Evolutionary conservation across 2,888 invertebrate genomes (phyloP), one percentile per base, ranked within the genome.

Genomic region (Volucella bombylans): DNA sequence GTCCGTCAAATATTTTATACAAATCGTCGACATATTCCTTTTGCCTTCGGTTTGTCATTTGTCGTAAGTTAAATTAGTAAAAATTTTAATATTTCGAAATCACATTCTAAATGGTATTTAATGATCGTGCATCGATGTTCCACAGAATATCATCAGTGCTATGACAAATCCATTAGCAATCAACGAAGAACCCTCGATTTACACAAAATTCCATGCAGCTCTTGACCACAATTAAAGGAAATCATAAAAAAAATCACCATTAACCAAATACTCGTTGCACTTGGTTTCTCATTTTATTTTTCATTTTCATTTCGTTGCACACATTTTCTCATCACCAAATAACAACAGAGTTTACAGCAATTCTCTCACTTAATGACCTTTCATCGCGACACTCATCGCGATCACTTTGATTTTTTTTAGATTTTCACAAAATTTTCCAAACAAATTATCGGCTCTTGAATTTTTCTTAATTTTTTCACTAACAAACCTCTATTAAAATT

Each of bases 191-290:
- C 18, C 47, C 31, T 41, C 54, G 39, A 49, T 61, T 64, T 41
- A 59, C 52, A 65, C 23, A 41, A 68, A 80, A 23, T 73, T 74
- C 68, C 47, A 43, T 74, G 38, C 38, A 23, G 55, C 18, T 52
- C 41, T 43, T 49, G 49, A 59, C 43, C 67, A 73, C 59, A 73
- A 79, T 41, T 49, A 72, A 15, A 14, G 43, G 14, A 50, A 55
- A 45, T 31, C 31, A 31, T 31, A 52, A 45, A 52, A 38, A 45
- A 45, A 45, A 31, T 50, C 57, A 76, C 59, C 52, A 68, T 74
- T 45, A 68, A 62, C 50, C 57, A 78, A 78, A 72, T 72, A 72
- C n/a, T n/a, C n/a, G n/a, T n/a, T n/a, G 14, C 64, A 65, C 41
- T 74, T 49, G 73, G 31, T 47, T 72, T 62, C 41, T 59, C 52